phyloP scores from a whole-genome alignment of 1,140 invertebrate genomes.

The Ericerus pela region DNA sequence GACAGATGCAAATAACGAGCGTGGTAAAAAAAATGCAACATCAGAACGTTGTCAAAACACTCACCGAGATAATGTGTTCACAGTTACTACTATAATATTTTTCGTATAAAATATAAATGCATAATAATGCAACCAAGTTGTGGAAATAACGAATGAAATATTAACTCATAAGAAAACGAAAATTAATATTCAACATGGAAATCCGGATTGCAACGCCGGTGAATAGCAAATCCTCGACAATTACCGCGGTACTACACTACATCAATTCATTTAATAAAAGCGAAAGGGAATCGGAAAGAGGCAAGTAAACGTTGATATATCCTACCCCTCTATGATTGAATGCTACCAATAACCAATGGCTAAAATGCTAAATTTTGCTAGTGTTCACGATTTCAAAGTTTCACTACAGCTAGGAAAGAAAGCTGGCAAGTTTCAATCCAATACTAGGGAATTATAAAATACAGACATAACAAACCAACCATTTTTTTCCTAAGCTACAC shows the following conservation, averaged over 20 bases:
- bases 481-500: too few relatives aligned
- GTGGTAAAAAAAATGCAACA: too few relatives aligned
- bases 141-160: too few relatives aligned
- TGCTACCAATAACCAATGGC: constrained; percentile 10
- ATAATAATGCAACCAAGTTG: too few relatives aligned
- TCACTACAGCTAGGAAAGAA: too few relatives aligned
- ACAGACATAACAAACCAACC: too few relatives aligned
- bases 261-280: constrained; percentile 2
- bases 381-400: too few relatives aligned
- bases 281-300: too few relatives aligned
- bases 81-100: constrained; percentile 7
- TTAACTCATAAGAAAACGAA: background rate
- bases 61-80: background rate
- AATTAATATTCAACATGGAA: background rate
- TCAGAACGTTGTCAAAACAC: background rate
- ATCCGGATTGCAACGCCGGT: background rate
- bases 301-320: constrained; percentile 10
- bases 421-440: too few relatives aligned
- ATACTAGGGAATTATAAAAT: too few relatives aligned
- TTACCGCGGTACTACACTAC: background rate
- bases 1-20: too few relatives aligned
- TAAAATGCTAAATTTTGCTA: too few relatives aligned
- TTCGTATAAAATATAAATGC: background rate
- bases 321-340: constrained; percentile 10
- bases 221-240: background rate